Evolutionary conservation across 2,888 invertebrate species (phyloP).

Genomic region (Mythimna pallens): DNA sequence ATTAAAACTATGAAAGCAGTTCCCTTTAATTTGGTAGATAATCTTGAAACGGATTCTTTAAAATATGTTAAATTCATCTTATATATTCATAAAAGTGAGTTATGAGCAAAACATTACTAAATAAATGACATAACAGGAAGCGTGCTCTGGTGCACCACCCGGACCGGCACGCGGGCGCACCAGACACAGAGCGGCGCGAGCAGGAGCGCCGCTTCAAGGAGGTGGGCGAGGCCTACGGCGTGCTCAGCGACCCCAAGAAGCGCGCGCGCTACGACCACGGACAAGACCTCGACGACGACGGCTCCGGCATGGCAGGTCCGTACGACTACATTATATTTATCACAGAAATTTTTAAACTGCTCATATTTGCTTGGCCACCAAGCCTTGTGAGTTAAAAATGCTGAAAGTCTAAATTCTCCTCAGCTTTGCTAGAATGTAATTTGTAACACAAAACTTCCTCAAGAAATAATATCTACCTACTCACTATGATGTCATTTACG

Average conservation of each 20-base stretch:
- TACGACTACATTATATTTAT: conserved; percentile 6
- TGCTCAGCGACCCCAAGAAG: conserved; percentile 97
- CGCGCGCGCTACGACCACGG: conserved; percentile 97
- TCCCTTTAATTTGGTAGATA: neutral
- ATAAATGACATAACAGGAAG: conserved; percentile 88
- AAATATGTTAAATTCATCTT: neutral
- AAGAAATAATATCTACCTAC: neutral
- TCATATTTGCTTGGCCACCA: neutral
- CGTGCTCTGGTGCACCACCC: conserved; percentile 98
- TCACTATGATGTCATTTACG: neutral
- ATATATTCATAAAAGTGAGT: neutral
- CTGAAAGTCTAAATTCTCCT: neutral
- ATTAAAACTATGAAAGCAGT: neutral
- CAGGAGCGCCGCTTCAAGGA: conserved; percentile 99
- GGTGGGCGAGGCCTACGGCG: conserved; percentile 98
- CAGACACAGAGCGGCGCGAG: conserved; percentile 95
- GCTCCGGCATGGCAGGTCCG: conserved; percentile 86
- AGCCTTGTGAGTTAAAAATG: neutral
- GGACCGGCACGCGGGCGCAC: conserved; percentile 97
- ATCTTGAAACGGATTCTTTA: neutral
- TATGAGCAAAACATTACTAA: neutral
- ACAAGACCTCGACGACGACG: conserved; percentile 95
- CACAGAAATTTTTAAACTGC: neutral
- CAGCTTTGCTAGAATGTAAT: neutral
- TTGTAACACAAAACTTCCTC: neutral